These are phyloP conservation scores for Naja naja DNA, from an alignment of 2,113 vertebrate species.

Conservation along the genomic window DNA sequence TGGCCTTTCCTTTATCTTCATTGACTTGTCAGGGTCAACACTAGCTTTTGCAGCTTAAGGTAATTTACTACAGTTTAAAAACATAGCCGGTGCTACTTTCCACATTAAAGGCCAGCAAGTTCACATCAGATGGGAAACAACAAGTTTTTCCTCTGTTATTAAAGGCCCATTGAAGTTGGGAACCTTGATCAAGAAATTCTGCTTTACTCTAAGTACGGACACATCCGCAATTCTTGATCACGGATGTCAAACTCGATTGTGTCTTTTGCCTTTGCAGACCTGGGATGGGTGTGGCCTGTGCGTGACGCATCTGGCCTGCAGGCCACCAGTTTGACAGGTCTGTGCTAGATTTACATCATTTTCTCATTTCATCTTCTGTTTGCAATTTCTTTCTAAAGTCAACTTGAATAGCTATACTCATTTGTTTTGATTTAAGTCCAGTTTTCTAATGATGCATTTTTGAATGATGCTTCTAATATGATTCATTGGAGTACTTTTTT, in stretches of 20 bases:
- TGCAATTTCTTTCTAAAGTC: background rate
- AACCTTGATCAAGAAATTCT: background rate
- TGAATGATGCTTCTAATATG: background rate
- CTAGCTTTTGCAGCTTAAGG: background rate
- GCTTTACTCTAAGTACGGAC: background rate
- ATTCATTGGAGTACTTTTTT: background rate
- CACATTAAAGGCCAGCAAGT: background rate
- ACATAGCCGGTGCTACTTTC: background rate
- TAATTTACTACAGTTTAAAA: background rate
- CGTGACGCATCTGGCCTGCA: rapidly evolving
- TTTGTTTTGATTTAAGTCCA: background rate
- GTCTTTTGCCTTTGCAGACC: too few species aligned
- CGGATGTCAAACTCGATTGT: too few species aligned
- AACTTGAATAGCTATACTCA: background rate
- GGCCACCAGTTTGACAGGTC: too few species aligned
- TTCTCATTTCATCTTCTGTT: background rate
- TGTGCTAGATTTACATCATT: background rate
- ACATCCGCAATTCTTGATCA: background rate
- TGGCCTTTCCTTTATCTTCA: background rate
- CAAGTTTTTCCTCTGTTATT: background rate
- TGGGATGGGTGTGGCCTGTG: too few species aligned
- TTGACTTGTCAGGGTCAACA: background rate
- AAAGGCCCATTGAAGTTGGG: background rate
- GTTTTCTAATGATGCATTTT: background rate
- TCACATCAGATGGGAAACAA: constrained; percentile 2